Conservation (phyloP, 2,888 invertebrate species). For the Catocala sponsa region DNA sequence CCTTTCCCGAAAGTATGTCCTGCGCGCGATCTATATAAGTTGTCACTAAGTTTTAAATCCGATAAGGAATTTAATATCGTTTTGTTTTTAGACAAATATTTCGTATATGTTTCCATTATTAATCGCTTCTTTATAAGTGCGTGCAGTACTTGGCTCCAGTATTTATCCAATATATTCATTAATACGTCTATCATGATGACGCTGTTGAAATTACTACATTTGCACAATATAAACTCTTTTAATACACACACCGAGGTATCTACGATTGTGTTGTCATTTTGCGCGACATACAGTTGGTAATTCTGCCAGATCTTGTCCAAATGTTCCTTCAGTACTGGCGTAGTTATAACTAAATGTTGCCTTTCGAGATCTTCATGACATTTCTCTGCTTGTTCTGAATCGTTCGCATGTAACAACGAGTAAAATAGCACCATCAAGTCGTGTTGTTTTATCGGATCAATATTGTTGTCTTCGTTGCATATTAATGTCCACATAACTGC, state of each 20-base stretch:
- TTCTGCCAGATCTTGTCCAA: constrained; percentile 24
- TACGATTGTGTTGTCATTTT: constrained; percentile 15
- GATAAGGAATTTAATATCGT: constrained; percentile 10
- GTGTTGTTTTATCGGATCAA: constrained; percentile 17
- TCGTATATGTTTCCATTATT: constrained; percentile 32
- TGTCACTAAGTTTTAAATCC: constrained; percentile 7
- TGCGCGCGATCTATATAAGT: constrained; percentile 12
- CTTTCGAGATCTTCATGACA: constrained; percentile 19
- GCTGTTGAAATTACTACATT: constrained; percentile 49
- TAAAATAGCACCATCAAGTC: constrained; percentile 30
- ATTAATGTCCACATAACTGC: constrained; percentile 36
- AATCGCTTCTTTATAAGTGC: constrained; percentile 36
- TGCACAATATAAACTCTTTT: constrained; percentile 33
- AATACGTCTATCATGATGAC: constrained; percentile 57
- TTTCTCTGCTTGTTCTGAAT: constrained; percentile 17
- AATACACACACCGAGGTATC: constrained; percentile 33
- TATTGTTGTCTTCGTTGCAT: constrained; percentile 28
- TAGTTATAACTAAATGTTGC: constrained; percentile 8
- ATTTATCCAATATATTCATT: constrained; percentile 53
- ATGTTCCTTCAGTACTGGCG: constrained; percentile 24
- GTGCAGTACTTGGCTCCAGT: constrained; percentile 46
- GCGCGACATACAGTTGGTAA: constrained; percentile 18
- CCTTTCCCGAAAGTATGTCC: not conserved
- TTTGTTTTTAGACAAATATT: constrained; percentile 23
- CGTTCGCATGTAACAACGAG: constrained; percentile 21